Percentiles rank a stretch among this genome's conserved stretches.
Conservation (phyloP, 2,113 vertebrate genomes). For the Himantopus leucocephalus region DNA sequence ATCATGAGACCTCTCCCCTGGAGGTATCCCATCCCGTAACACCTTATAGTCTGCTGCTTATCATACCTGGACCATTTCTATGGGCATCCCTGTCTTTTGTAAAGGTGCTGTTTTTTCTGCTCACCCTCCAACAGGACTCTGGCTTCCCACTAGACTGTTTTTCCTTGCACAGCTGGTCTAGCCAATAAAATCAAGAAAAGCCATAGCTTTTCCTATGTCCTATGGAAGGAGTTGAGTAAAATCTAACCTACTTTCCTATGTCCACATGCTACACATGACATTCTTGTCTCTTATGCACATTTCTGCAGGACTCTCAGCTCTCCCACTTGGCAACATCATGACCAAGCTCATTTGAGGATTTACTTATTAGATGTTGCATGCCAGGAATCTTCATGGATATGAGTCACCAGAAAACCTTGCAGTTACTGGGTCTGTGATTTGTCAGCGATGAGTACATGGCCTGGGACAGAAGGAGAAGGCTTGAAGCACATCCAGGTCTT, state of each 20-base stretch:
- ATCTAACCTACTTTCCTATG: not conserved
- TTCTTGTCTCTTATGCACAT: not conserved
- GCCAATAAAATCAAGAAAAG: not conserved
- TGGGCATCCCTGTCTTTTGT: not conserved
- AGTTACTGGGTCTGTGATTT: not conserved
- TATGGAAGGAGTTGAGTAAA: not conserved
- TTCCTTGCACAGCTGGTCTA: not conserved
- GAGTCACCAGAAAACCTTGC: not conserved
- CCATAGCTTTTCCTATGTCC: not conserved
- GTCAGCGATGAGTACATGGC: not conserved
- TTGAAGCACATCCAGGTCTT: not conserved
- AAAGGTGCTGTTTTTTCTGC: not conserved
- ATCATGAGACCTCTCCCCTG: rapidly evolving
- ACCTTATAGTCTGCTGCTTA: not conserved
- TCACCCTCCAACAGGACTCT: not conserved
- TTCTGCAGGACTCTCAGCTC: not conserved
- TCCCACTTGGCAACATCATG: not conserved
- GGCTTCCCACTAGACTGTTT: not conserved
- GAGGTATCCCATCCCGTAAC: not conserved
- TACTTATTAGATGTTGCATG: not conserved
- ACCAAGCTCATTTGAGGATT: not conserved
- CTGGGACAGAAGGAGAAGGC: not conserved
- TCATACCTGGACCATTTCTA: not conserved
- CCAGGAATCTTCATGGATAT: not conserved
- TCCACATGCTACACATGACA: not conserved